Conservation (phyloP, 2,113 vertebrate genomes). For the Gymnocephalus cernua region DNA sequence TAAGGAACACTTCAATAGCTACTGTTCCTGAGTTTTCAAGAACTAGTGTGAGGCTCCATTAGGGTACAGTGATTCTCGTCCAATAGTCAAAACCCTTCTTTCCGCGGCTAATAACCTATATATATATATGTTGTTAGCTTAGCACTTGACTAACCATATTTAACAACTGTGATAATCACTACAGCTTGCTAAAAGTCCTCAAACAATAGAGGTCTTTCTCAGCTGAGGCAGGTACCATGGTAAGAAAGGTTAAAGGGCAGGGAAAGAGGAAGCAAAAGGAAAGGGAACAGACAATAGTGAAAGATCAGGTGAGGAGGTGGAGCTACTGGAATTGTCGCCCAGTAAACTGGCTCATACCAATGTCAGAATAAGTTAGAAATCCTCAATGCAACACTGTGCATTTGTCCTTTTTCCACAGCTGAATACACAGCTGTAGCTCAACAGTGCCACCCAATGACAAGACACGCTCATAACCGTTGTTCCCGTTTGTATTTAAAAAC, state of each 20-base stretch:
- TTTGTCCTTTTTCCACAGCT: constrained; percentile 40
- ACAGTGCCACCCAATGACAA: constrained; percentile 67
- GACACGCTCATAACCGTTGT: not conserved
- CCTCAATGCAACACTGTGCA: constrained; percentile 50
- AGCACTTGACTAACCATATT: constrained; percentile 64
- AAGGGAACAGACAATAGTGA: constrained; percentile 36
- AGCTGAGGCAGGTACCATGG: constrained; percentile 51
- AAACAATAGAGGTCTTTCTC: constrained; percentile 47
- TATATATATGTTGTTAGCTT: constrained; percentile 37
- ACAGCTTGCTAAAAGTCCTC: constrained; percentile 29
- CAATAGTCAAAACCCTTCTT: constrained; percentile 18
- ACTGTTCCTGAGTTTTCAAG: constrained; percentile 20
- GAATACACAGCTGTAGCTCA: constrained; percentile 54
- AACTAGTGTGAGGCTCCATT: constrained; percentile 19
- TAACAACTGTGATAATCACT: constrained; percentile 62
- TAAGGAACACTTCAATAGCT: constrained; percentile 10
- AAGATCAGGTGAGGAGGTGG: constrained; percentile 78
- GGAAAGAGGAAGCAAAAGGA: constrained; percentile 11
- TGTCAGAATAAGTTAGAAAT: constrained; percentile 62
- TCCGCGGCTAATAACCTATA: constrained; percentile 37
- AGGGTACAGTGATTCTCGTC: constrained; percentile 24
- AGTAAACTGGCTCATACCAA: constrained; percentile 58
- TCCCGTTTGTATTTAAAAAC: not conserved
- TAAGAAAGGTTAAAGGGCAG: constrained; percentile 60
- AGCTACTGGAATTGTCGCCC: constrained; percentile 51